Evolutionary conservation across 1,140 invertebrate species (phyloP).

Genomic region (Zaprionus camerounensis): DNA sequence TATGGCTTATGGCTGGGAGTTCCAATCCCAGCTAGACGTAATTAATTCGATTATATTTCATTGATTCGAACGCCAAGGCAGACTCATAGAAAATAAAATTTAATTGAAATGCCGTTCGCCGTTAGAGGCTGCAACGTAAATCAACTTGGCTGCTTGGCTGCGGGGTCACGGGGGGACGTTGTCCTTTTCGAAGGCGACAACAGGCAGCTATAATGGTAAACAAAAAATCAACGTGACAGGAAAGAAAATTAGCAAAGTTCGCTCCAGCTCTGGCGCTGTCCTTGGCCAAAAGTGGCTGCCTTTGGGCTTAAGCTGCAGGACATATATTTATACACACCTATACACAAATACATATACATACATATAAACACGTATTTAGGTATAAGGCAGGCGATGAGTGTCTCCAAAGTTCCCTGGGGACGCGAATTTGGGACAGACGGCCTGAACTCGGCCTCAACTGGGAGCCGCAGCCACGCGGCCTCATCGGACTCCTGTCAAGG

Average conservation of each 20-base stretch:
- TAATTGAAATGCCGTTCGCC: slow-evolving; percentile 79
- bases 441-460: slow-evolving; percentile 26
- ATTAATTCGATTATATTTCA: slow-evolving; percentile 84
- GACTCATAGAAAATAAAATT: slow-evolving; percentile 79
- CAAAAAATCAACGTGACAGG: slow-evolving; percentile 83
- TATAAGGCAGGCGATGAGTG: slow-evolving; percentile 18
- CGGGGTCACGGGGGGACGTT: slow-evolving; percentile 14
- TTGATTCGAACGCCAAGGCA: slow-evolving; percentile 67
- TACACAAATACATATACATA: not conserved
- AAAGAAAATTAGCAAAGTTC: slow-evolving; percentile 83
- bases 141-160: slow-evolving; percentile 52
- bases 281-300: slow-evolving; percentile 55
- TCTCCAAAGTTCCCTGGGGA: slow-evolving; percentile 55
- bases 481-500: slow-evolving; percentile 55
- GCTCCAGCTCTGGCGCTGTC: slow-evolving; percentile 38
- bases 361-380: slow-evolving; percentile 1
- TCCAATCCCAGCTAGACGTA: slow-evolving; percentile 66
- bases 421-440: slow-evolving; percentile 62
- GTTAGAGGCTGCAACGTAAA: slow-evolving; percentile 67
- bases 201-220: slow-evolving; percentile 81
- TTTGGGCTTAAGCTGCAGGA: slow-evolving; percentile 59
- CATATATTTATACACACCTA: slow-evolving; percentile 1
- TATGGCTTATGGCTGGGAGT: slow-evolving; percentile 10
- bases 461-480: slow-evolving; percentile 27
- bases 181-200: slow-evolving; percentile 57